phyloP scores from a whole-genome alignment of 2,888 invertebrate species.

The Chouioia cunea region DNA sequence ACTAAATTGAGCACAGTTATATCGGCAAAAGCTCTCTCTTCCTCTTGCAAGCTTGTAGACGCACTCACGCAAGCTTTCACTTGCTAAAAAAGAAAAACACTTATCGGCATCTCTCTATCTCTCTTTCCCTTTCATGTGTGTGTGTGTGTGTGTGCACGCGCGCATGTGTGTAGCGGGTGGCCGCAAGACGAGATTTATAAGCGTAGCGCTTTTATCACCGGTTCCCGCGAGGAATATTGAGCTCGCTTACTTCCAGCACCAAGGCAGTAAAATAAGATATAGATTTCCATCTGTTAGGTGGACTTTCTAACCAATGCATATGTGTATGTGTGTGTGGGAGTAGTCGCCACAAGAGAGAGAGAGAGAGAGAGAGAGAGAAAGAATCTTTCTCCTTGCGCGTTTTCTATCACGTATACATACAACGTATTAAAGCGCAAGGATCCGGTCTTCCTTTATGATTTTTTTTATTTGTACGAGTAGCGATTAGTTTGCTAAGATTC shows the following conservation, averaged over 20 bases:
- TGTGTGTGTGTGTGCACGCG: not conserved
- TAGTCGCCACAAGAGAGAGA: constrained; percentile 16
- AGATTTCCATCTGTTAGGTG: constrained; percentile 66
- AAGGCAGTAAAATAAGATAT: constrained; percentile 66
- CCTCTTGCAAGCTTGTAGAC: not conserved
- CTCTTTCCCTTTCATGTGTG: too few species aligned
- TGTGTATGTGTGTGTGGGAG: constrained; percentile 62
- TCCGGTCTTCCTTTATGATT: too few species aligned
- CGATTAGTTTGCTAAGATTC: too few species aligned
- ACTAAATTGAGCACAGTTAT: too few species aligned
- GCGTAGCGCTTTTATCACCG: constrained; percentile 56
- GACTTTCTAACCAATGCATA: constrained; percentile 64
- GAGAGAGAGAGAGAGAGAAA: too few species aligned
- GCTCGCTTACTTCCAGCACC: constrained; percentile 48
- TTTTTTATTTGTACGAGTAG: too few species aligned
- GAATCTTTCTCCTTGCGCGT: too few species aligned
- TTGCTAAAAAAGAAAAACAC: constrained; percentile 32
- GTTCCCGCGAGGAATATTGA: constrained; percentile 57
- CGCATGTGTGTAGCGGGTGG: not conserved
- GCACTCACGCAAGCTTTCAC: not conserved
- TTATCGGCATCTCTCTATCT: constrained; percentile 18
- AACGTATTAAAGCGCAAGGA: too few species aligned
- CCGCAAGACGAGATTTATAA: constrained; percentile 53
- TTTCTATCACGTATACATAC: too few species aligned
- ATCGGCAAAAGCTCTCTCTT: too few species aligned